Percentiles rank a stretch among this genome's conserved stretches.
phyloP scores from a whole-genome alignment of 2,113 vertebrate genomes.

The Oreochromis niloticus region DNA sequence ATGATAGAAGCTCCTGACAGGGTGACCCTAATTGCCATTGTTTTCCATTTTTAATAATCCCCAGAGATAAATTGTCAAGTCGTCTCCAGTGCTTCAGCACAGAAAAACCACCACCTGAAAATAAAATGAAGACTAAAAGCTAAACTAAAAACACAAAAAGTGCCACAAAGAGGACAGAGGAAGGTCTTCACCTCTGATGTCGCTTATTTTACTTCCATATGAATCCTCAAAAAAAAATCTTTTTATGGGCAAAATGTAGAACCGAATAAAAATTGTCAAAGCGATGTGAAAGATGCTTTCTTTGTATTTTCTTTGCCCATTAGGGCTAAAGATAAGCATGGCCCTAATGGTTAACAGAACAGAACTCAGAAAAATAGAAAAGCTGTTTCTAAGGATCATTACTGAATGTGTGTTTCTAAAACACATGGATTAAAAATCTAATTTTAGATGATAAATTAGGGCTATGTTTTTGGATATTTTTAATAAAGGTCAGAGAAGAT shows the following conservation, averaged over 20 bases:
- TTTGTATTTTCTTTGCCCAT: not conserved
- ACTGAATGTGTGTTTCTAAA: not conserved
- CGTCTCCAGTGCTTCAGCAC: not conserved
- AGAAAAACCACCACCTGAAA: not conserved
- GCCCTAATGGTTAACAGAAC: not conserved
- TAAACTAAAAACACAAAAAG: not conserved
- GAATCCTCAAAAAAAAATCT: not conserved
- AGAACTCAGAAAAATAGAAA: not conserved
- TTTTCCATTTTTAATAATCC: constrained; percentile 35
- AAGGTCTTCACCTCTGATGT: not conserved
- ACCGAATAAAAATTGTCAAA: not conserved
- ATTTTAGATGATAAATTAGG: not conserved
- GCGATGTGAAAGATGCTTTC: not conserved
- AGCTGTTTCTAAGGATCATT: not conserved
- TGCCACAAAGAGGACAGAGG: not conserved
- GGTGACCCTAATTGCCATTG: constrained; percentile 11
- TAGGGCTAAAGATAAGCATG: not conserved
- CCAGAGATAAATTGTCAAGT: not conserved
- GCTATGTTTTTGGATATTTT: not conserved
- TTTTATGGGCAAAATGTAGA: not conserved
- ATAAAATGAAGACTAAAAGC: not conserved
- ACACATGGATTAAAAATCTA: not conserved
- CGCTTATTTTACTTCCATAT: not conserved
- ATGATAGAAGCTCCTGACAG: not conserved
- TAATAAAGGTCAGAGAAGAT: not conserved